These are phyloP conservation scores for Lepidochitona cinerea DNA, from an alignment of 2,888 invertebrate genomes.

Conservation along the genomic window DNA sequence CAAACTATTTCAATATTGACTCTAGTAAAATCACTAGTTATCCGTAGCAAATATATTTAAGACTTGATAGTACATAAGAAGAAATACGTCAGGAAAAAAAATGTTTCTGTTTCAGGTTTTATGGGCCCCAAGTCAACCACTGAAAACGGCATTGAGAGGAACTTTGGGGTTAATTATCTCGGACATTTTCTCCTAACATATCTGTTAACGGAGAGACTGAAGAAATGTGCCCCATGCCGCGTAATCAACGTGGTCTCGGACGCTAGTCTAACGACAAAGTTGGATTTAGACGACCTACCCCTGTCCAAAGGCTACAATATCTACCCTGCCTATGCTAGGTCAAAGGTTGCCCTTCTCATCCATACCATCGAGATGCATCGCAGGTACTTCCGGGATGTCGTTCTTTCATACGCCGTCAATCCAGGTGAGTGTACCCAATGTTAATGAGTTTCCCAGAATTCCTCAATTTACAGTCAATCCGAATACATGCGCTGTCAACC, in stretches of 20 bases:
- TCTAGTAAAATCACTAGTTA: too few species aligned
- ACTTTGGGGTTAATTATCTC: slow-evolving; percentile 61
- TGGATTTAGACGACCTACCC: slow-evolving; percentile 57
- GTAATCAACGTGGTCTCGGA: slow-evolving; percentile 62
- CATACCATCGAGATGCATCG: slow-evolving; percentile 53
- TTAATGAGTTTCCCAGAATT: too few species aligned
- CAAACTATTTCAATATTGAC: too few species aligned
- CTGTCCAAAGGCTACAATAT: slow-evolving; percentile 48
- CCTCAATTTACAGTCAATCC: too few species aligned
- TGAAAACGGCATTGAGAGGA: slow-evolving; percentile 53
- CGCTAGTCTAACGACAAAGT: slow-evolving; percentile 45
- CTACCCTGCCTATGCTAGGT: slow-evolving; percentile 55
- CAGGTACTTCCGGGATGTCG: slow-evolving; percentile 40
- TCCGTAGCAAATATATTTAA: too few species aligned
- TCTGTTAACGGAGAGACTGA: slow-evolving; percentile 48
- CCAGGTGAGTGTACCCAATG: slow-evolving; percentile 59
- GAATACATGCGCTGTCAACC: too few species aligned
- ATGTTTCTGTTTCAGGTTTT: slow-evolving; percentile 46
- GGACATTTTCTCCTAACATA: slow-evolving; percentile 63
- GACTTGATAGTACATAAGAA: neutral
- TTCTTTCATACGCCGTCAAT: slow-evolving; percentile 55
- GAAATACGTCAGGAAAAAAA: too few species aligned
- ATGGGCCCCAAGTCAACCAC: slow-evolving; percentile 60
- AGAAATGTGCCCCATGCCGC: slow-evolving; percentile 54
- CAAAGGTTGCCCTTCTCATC: slow-evolving; percentile 54